These are phyloP conservation scores for Drosophila fulvimacula DNA, from an alignment of 2,888 invertebrate species.

Conservation along the genomic window DNA sequence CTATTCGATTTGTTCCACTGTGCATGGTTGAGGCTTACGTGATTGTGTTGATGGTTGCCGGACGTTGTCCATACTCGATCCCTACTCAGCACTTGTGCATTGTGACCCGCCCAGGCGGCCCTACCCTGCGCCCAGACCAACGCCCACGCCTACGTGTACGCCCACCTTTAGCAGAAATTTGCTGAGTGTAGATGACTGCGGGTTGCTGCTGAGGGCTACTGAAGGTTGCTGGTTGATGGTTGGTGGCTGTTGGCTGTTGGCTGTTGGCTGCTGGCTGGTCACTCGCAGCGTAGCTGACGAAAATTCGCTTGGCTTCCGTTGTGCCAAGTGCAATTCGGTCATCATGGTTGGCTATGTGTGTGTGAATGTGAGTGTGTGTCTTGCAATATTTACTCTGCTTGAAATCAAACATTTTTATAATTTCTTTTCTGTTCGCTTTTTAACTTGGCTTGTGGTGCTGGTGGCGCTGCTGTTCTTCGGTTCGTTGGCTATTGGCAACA, in stretches of 20 bases:
- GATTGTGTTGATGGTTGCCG: slow-evolving; percentile 46
- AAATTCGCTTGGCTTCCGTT: slow-evolving; percentile 74
- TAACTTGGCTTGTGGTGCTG: slow-evolving; percentile 40
- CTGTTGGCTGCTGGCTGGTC: slow-evolving; percentile 35
- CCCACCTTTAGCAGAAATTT: slow-evolving; percentile 63
- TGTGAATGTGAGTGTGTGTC: slow-evolving; percentile 19
- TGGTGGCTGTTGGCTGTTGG: slow-evolving; percentile 59
- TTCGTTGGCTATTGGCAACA: slow-evolving; percentile 79
- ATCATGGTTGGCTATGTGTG: slow-evolving; percentile 18
- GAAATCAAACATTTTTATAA: slow-evolving; percentile 76
- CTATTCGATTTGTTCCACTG: slow-evolving; percentile 16
- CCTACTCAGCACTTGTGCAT: slow-evolving; percentile 49
- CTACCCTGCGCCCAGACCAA: background rate
- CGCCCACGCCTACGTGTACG: slow-evolving; percentile 39
- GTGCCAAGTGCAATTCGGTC: slow-evolving; percentile 46
- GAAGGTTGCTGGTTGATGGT: slow-evolving; percentile 39
- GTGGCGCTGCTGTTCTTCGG: slow-evolving; percentile 63
- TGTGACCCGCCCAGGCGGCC: slow-evolving; percentile 37
- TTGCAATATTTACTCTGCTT: slow-evolving; percentile 72
- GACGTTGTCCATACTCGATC: slow-evolving; percentile 48
- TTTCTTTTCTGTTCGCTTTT: slow-evolving; percentile 57
- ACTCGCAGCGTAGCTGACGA: slow-evolving; percentile 72
- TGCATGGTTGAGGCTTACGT: slow-evolving; percentile 21
- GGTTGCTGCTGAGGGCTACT: slow-evolving; percentile 65
- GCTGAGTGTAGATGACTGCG: slow-evolving; percentile 66